Evolutionary conservation across 2,888 invertebrate genomes (phyloP), one percentile per base, ranked within the genome.

Genomic region (Trilocha varians): DNA sequence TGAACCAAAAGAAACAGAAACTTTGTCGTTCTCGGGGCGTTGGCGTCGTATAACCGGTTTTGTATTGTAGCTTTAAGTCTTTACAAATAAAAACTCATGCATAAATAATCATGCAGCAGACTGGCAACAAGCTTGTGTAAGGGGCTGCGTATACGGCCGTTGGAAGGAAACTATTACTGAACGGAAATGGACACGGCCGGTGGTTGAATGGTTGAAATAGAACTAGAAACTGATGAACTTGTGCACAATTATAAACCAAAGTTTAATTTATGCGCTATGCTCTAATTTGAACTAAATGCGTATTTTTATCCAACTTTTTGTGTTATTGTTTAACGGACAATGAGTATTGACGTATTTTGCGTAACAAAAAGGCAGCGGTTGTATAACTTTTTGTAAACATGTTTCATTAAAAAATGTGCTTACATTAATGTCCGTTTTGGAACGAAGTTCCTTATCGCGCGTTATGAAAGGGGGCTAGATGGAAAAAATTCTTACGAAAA

Each of bases 1-100:
- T 78, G 80, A 83, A 83, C 78, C 68, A 71, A 74, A 78, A 76
- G 78, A 73, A 78, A 80, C 78, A 78, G 68, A 74, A 70, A 70
- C 68, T 57, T 70, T 50, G 57, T 58, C 55, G 56, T 56, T 46
- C 67, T 74, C 73, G 67, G 59, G 59, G 61, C 62, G 62, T 50
- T 55, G 55, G 55, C 55, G 69, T 59, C 60, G 62, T 50, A 52
- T 54, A 78, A 84, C 79, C 77, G 73, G 80, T 76, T 77, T 68
- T 48, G 48, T 65, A 63, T 71, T 71, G 73, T 74, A 65, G 67
- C 70, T 72, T 75, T 68, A 66, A 72, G 67, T 70, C 72, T 68
- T 68, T 70, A 72, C 62, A 66, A 76, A 73, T 73, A 77, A 73
- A 71, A 77, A 65, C 62, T 66, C 68, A 76, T 75, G 73, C 73